Conservation (phyloP, 2,797 vertebrate genomes). For the Enteromius thamalakanensis region DNA sequence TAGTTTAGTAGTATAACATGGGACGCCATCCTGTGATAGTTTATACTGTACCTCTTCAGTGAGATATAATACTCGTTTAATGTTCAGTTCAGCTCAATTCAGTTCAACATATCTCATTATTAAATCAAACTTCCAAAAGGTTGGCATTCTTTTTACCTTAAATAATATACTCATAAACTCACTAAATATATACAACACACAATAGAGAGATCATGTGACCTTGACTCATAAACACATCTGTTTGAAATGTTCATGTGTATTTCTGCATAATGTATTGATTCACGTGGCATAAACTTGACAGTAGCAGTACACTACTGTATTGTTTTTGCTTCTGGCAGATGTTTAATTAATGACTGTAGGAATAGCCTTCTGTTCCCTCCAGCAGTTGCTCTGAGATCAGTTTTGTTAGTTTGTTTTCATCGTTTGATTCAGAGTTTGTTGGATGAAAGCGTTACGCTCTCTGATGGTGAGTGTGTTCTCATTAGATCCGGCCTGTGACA, state of each 20-base stretch:
- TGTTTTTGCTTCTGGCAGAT: not conserved
- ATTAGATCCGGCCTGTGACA: conserved; percentile 25
- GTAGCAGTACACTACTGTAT: not conserved
- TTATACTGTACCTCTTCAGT: not conserved
- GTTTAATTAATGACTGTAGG: not conserved
- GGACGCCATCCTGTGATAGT: conserved; percentile 20
- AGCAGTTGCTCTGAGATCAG: conserved; percentile 7
- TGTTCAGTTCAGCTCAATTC: not conserved
- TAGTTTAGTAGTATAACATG: not conserved
- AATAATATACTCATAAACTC: not conserved
- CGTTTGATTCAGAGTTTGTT: not conserved
- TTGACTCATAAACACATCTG: not conserved
- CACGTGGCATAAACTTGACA: not conserved
- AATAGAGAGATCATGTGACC: not conserved
- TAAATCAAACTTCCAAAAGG: not conserved
- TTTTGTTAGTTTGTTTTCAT: not conserved
- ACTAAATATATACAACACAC: not conserved
- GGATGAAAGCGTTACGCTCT: not conserved
- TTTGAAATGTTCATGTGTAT: not conserved
- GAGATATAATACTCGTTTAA: not conserved
- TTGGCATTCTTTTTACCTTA: not conserved
- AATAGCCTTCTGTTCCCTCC: not conserved
- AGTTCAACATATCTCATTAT: not conserved
- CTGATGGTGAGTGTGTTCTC: conserved; percentile 9
- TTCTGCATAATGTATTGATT: not conserved